Base-by-base conservation (phyloP, 2,113 vertebrate genomes). In the Xenus cinereus region DNA sequence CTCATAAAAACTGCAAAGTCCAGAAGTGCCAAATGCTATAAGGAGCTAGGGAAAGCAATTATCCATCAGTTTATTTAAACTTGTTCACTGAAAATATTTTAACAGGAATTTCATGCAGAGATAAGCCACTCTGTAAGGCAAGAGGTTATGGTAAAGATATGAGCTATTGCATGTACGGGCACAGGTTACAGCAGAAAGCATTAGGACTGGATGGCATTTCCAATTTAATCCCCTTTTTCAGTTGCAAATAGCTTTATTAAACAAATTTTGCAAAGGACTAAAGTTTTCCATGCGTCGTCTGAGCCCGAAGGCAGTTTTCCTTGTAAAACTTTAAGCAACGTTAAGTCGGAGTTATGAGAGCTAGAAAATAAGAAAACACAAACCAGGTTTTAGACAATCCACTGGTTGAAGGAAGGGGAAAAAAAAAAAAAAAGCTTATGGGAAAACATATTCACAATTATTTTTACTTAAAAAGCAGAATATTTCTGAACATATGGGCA, bases 31-130 rank as follows among this genome's bases (percentile, higher is more conserved):
- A 78, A 97, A 96, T 88, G 68, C 91, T 50, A 13, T 46, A 78
- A 69, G 68, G 63, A 84, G 51, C 24, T 50, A 76, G 20, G 39
- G 27, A 92, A 92, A 89, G 59, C 95, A 84, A 80, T 26, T 41
- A 90, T 71, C 87, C 82, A 81, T 27, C 50, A 21, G 90, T 96
- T 98, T 97, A 98, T 92, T 95, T 97, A 95, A 95, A 95, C 95
- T 95, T 90, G 45, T 82, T 91, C 82, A 79, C 85, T 88, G 95
- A 91, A 97, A 97, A 95, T 86, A 96, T 92, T 87, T 64, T 60
- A 90, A 86, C 76, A 97, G 87, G 95, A 87, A 87, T 96, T 96
- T 87, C 80, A 93, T 16, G 14, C 69, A 57, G 50, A 81, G 94
- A 87, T 94, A 97, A 96, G 93, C 69, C 84, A 95, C 74, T 94